Base-by-base conservation (phyloP, 1,140 invertebrate species). In the Drosophila rufa region DNA sequence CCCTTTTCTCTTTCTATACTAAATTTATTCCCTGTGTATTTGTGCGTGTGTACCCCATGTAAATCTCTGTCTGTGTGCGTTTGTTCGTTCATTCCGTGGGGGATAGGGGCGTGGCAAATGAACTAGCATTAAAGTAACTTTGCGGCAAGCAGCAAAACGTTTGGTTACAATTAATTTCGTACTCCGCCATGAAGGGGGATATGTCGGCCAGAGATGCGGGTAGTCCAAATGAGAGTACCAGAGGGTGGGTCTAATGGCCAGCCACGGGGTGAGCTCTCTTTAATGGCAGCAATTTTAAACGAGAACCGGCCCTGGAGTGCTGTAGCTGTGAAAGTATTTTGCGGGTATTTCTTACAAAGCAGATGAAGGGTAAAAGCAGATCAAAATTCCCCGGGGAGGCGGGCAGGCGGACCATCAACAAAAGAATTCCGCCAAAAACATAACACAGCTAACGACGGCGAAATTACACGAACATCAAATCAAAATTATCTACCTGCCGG, bases 81-180 rank as follows among this genome's bases (percentile, higher is more conserved):
- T 19, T 42, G 58, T 60, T 43, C 57, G 47, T 60, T 25, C 51
- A 56, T 30, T 66, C 43, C 70, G 47, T 62, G 60, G 53, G 55
- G 33, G 56, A 50, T 48, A 58, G 60, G 82, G 83, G 80, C 61
- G 71, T 80, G 84, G 68, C 80, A 80, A 89, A 84, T 90, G 85
- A 89, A 89, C 80, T 89, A 84, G 69, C 55, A 71, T 89, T 66
- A 84, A 77, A 75, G 73, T 68, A 84, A 89, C 74, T 84, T 73
- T 89, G 84, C 56, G 80, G 84, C 74, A 90, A 84, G 78, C 76
- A 89, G 84, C 84, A 80, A 79, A 89, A 89, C 84, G 84, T 84
- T 78, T 66, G 73, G 48, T 79, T 68, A 68, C 84, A 87, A 89
- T 89, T 89, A 89, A 89, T 87, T 87, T 78, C 62, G 78, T 79